Conservation (phyloP, 1,140 invertebrate species). For the Palaemon carinicauda region DNA sequence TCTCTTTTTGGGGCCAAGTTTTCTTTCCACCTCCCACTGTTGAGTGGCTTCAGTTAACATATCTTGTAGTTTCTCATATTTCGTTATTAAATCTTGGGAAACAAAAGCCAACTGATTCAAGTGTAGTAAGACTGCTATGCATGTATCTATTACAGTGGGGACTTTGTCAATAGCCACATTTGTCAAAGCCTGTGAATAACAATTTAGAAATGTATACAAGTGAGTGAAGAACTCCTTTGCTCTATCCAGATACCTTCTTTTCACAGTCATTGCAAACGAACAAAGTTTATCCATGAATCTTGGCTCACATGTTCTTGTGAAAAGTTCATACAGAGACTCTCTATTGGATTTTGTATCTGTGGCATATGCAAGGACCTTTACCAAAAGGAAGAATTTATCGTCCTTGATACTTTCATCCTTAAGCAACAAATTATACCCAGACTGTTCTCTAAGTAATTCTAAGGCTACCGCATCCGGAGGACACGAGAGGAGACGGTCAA, state of each 20-base stretch:
- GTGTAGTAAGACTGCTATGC: not conserved
- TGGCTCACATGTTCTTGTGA: conserved; percentile 11
- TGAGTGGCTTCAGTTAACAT: conserved; percentile 14
- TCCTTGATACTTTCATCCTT: not conserved
- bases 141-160: not conserved
- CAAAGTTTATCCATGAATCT: conserved; percentile 8
- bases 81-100: not conserved
- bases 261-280: not conserved
- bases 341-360: conserved; percentile 9
- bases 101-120: not conserved
- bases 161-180: conserved; percentile 9
- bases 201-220: not conserved
- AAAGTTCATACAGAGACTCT: conserved; percentile 15
- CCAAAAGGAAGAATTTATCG: not conserved
- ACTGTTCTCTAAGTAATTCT: conserved; percentile 12
- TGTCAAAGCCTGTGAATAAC: conserved; percentile 17
- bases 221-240: not conserved
- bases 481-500: not conserved
- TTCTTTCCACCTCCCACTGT: not conserved
- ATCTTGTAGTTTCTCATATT: conserved; percentile 19
- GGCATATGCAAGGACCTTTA: conserved; percentile 31
- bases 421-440: conserved; percentile 5
- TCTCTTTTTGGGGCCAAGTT: not conserved
- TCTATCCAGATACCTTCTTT: not conserved
- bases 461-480: conserved; percentile 18